Evolutionary conservation across 1,140 invertebrate species (phyloP), one percentile per base, ranked within the genome.

Genomic region (Harpegnathos saltator): DNA sequence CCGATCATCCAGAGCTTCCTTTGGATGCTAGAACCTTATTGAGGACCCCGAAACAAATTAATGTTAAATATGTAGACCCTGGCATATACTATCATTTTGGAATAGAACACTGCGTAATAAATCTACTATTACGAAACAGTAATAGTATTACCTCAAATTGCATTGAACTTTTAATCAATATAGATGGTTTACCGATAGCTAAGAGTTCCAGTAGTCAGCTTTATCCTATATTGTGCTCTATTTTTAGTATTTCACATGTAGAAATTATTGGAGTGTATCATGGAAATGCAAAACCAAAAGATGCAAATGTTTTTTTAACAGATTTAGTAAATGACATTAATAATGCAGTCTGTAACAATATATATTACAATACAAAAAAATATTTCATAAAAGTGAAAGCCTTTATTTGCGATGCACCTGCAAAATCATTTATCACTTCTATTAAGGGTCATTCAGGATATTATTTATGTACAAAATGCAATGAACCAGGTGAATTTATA

Each of bases 271-370:
- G 62, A 3, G 44, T 65, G 7, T 65, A 65, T 19, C 11, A 65
- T 14, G 62, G 62, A 19, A n/a, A 44, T 12, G 62, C 5, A 65
- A 65, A 65, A 19, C n/a, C 62, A 44, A 48, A 14, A 11, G 19
- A 66, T 66, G 63, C 29, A 66, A 66, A 66, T 66, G 19, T 48
- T 15, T 66, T 66, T 48, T 66, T 66, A 48, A 66, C 33, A 22
- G 19, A 66, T 24, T 66, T 66, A 63, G 29, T 63, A 0, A 2
- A 38, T 63, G 61, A 63, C 29, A 63, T 63, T n/a, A 63, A 63
- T 63, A 11, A 63, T 38, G 7, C 33, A 33, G 33, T n/a, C n/a
- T 38, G 1, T 38, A 63, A 63, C 15, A 29, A 29, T 63, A 63
- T 63, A 63, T 63, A n/a, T n/a, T 63, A 38, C 2, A 63, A 19